Base-by-base conservation (phyloP, 2,113 vertebrate species). In the Atractosteus spatula region DNA sequence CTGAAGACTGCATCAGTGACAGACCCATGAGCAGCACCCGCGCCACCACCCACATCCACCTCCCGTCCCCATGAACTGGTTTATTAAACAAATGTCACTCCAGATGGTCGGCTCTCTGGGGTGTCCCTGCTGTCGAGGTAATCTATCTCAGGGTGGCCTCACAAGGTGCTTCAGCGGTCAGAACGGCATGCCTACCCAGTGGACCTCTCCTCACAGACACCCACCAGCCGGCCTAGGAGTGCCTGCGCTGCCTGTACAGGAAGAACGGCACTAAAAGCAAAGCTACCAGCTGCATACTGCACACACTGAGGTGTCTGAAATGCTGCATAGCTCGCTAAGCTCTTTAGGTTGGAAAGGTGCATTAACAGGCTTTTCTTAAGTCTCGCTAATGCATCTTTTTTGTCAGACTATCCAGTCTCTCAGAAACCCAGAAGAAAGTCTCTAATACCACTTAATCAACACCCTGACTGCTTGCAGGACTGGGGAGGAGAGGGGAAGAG, bases 101-200 rank as follows among this genome's bases (percentile, higher is more conserved):
- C 47, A 51, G 12, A 44, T 42, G 43, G 45, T 45, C 45, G 42
- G 64, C n/a, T 80, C 74, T 71, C 51, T 59, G 74, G 76, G 76
- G 74, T 82, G 78, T 74, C 77, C 82, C 78, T 76, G 77, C 72
- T 82, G 71, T 29, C 78, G 71, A 77, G 76, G 80, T 57, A 55
- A 71, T 42, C 62, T 71, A 79, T 81, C 80, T 81, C 54, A 13
- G 74, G 3, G 4, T 62, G 81, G 87, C 86, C 87, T 84, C 41
- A 88, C 85, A 86, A 79, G 81, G 84, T 87, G 87, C 85, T 86
- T 87, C 41, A 7, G 55, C 41, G 45, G 14, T 55, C 63, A 44
- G 41, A 65, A 43, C 13, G 11, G 63, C 41, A 45, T 41, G 64
- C 42, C 41, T 65, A 10, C 13, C 47, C 47, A 51, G 47, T 10